Evolutionary conservation across 2,888 invertebrate genomes (phyloP), one percentile per base, ranked within the genome.

Genomic region (Caenorhabditis sp.): DNA sequence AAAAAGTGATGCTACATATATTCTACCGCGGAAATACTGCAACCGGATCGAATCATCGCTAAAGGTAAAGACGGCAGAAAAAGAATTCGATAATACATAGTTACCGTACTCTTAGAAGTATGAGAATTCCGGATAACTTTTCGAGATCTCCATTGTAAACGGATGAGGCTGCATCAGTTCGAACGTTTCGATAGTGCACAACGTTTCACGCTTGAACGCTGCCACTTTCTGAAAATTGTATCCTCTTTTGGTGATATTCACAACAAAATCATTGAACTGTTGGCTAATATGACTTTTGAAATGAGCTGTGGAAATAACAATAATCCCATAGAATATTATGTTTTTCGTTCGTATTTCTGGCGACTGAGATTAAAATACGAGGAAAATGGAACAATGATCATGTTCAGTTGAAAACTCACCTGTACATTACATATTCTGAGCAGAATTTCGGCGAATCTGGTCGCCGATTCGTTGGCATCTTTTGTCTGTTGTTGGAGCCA

Each of bases 161-260:
- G 87, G 87, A 66, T 88, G 88, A 2, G 88, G 88, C 15, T 84
- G 83, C 85, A 88, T 85, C 55, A 88, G 74, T 32, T 88, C 85
- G 72, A 88, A 88, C 2, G 87, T 88, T 65, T 88, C 88, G 43
- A 88, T 88, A 2, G 88, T 88, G 50, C 84, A 85, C 8, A 88
- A 65, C 6, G 88, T 88, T 66, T 88, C 88, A 15, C 88, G 76
- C 73, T 88, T 88, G 82, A 87, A 88, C 5, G 88, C 88, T 0
- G 88, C 87, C 6, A 88, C 88, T 83, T 88, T 88, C 88, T 88
- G 75, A 32, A 87, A 84, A 50, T 17, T 41, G 15, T 4, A 27
- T 26, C 3, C 27, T 45, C 11, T 45, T 30, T 17, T 13, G 17
- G 15, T 48, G 13, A 48, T 48, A 27, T 43, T 26, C 24, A 26